These are phyloP conservation scores for Eudyptes chrysolophus DNA, from an alignment of 2,113 vertebrate genomes.

Conservation along the genomic window DNA sequence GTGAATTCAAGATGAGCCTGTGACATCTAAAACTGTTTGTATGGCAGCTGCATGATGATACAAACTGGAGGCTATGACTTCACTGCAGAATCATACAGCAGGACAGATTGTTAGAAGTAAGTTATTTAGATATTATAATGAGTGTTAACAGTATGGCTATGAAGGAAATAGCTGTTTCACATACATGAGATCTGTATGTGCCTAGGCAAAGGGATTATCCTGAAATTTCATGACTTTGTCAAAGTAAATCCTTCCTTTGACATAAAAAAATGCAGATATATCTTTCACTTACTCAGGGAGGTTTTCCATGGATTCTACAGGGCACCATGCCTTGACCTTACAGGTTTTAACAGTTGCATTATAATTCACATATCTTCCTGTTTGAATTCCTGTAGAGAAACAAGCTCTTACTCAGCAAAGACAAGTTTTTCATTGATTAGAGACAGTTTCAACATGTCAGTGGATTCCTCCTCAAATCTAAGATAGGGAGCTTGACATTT, in stretches of 20 bases:
- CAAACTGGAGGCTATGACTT: not conserved
- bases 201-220: not conserved
- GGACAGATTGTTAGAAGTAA: not conserved
- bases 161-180: not conserved
- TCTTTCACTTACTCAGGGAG: slow-evolving; percentile 65
- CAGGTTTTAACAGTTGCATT: slow-evolving; percentile 74
- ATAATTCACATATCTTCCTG: slow-evolving; percentile 75
- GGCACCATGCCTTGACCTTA: slow-evolving; percentile 81
- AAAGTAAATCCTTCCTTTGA: not conserved
- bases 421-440: not conserved
- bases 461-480: not conserved
- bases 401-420: not conserved
- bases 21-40: slow-evolving; percentile 13
- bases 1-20: slow-evolving; percentile 20
- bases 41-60: slow-evolving; percentile 35
- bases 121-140: not conserved
- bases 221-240: not conserved
- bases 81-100: not conserved
- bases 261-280: not conserved
- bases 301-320: slow-evolving; percentile 63
- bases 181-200: not conserved
- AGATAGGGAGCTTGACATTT: not conserved
- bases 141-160: not conserved
- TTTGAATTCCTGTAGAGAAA: slow-evolving; percentile 77
- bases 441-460: not conserved